Conservation (phyloP, 2,113 vertebrate genomes). For the Microcebus lehilahytsara region DNA sequence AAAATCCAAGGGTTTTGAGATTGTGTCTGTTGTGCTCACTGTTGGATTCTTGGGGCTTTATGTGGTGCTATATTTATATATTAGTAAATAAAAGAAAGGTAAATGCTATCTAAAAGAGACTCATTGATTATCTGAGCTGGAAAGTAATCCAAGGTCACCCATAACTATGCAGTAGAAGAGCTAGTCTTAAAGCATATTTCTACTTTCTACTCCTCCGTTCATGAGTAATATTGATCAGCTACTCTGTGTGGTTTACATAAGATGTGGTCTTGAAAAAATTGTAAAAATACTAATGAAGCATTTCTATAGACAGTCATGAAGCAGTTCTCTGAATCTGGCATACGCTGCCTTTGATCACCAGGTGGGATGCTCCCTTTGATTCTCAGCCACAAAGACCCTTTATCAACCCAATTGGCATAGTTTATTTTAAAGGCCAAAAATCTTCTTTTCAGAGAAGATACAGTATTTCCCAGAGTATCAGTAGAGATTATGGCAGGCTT, state of each 20-base stretch:
- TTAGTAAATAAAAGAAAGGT: neutral
- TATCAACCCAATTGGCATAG: neutral
- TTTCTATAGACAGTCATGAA: neutral
- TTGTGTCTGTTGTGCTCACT: neutral
- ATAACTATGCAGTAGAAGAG: neutral
- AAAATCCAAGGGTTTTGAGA: neutral
- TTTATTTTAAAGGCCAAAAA: neutral
- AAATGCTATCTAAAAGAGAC: neutral
- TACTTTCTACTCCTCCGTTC: neutral
- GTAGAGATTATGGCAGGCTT: neutral
- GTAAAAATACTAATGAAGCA: neutral
- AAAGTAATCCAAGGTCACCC: neutral
- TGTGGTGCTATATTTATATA: neutral
- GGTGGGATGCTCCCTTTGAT: neutral
- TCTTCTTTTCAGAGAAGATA: neutral
- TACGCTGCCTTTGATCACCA: neutral
- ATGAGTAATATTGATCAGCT: neutral
- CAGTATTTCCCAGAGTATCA: constrained; percentile 48
- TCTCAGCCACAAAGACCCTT: neutral
- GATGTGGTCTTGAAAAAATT: neutral
- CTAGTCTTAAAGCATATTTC: neutral
- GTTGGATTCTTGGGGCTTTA: neutral
- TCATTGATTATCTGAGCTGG: neutral
- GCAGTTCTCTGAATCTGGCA: neutral
- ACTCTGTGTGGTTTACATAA: neutral